phyloP scores from a whole-genome alignment of 30 jellyfish, hydroid and myxozoan species.

The Aurelia sp. region DNA sequence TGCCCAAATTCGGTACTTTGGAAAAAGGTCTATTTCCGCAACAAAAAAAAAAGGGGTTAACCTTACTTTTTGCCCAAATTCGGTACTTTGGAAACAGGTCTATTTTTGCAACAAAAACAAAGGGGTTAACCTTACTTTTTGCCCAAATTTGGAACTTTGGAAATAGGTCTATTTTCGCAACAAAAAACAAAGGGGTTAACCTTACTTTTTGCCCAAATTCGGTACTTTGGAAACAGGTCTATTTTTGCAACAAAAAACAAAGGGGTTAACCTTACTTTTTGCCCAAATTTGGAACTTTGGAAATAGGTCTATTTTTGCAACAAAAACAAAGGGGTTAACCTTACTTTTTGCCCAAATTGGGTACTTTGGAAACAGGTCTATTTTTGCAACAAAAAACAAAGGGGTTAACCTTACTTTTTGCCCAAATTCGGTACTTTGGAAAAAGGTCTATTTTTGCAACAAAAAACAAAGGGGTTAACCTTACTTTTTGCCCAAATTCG shows the following conservation, averaged over 20 bases:
- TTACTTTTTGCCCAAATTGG: background rate
- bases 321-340: background rate
- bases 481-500: background rate
- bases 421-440: background rate
- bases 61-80: slow-evolving; percentile 1
- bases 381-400: background rate
- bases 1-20: background rate
- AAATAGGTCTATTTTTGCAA: background rate
- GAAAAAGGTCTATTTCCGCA: background rate
- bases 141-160: background rate
- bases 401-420: background rate
- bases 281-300: background rate
- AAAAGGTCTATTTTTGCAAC: background rate
- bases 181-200: background rate
- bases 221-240: background rate
- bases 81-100: background rate
- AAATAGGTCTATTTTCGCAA: background rate
- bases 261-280: slow-evolving; percentile 1
- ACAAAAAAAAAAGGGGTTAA: background rate
- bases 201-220: background rate
- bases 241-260: background rate
- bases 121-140: slow-evolving; percentile 11
- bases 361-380: background rate
- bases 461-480: background rate
- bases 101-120: background rate